Evolutionary conservation across 2,113 vertebrate species (phyloP).

Genomic region (Eclectus roratus): DNA sequence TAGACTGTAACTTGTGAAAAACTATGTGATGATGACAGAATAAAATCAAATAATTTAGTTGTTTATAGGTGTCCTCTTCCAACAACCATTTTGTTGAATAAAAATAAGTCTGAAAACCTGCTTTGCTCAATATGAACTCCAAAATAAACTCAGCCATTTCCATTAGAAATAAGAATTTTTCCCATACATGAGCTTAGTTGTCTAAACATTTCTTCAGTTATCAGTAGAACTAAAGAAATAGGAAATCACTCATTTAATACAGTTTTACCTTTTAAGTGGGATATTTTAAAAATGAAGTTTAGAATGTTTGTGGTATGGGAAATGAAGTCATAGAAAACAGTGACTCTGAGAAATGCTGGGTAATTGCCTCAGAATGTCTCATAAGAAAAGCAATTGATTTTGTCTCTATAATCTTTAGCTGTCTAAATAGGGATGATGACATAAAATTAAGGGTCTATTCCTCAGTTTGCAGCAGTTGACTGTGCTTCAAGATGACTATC

Average conservation of each 20-base stretch:
- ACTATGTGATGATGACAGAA: not conserved
- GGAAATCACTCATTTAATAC: not conserved
- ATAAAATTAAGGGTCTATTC: not conserved
- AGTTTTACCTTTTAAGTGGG: not conserved
- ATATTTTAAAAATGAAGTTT: not conserved
- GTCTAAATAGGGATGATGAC: not conserved
- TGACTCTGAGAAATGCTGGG: not conserved
- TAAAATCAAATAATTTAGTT: not conserved
- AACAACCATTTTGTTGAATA: not conserved
- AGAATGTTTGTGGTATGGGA: not conserved
- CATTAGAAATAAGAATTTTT: not conserved
- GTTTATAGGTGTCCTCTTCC: not conserved
- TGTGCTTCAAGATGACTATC: not conserved
- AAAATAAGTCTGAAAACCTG: not conserved
- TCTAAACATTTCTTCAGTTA: not conserved
- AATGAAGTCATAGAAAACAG: not conserved
- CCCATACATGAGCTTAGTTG: not conserved
- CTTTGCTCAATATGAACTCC: not conserved
- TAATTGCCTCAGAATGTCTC: not conserved
- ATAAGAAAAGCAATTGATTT: not conserved
- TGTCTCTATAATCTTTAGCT: not conserved
- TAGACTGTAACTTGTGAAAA: not conserved
- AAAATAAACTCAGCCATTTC: not conserved
- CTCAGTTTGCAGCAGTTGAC: not conserved
- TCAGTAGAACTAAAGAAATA: not conserved